These are phyloP conservation scores for Rhodophaea formosa DNA, from an alignment of 2,888 invertebrate species.

Conservation along the genomic window DNA sequence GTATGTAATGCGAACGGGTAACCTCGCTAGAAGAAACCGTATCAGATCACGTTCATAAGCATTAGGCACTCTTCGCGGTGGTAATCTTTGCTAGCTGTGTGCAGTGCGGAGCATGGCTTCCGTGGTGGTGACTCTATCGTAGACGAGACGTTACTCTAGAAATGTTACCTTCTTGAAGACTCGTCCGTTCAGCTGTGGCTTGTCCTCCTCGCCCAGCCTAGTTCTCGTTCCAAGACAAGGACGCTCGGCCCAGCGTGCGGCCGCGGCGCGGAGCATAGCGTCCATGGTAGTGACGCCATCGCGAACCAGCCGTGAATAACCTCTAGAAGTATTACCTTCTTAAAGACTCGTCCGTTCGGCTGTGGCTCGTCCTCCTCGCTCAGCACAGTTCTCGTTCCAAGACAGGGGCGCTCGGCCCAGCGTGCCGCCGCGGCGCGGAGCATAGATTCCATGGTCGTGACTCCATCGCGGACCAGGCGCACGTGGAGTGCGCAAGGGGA, in stretches of 20 bases:
- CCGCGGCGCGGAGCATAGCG: conserved; percentile 90
- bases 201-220: conserved; percentile 95
- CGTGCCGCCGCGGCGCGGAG: conserved; percentile 88
- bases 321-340: conserved; percentile 85
- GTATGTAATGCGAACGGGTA: too few relatives aligned
- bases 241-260: conserved; percentile 86
- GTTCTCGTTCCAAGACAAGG: conserved; percentile 94
- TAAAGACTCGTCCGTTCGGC: conserved; percentile 96
- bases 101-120: too few relatives aligned
- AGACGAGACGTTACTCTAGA: too few relatives aligned
- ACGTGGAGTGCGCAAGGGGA: conserved; percentile 86
- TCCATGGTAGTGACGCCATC: conserved; percentile 91
- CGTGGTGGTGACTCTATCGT: too few relatives aligned
- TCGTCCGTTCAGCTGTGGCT: conserved; percentile 95
- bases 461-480: conserved; percentile 86
- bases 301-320: conserved; percentile 86
- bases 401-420: conserved; percentile 87
- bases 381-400: conserved; percentile 94
- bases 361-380: conserved; percentile 97
- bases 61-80: too few relatives aligned
- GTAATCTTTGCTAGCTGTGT: too few relatives aligned
- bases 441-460: conserved; percentile 91
- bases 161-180: conserved; percentile 94
- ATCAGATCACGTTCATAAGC: too few relatives aligned
- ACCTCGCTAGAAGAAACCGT: too few relatives aligned